These are phyloP conservation scores for Rhyacophila evoluta DNA, from an alignment of 2,888 invertebrate species.

Conservation along the genomic window DNA sequence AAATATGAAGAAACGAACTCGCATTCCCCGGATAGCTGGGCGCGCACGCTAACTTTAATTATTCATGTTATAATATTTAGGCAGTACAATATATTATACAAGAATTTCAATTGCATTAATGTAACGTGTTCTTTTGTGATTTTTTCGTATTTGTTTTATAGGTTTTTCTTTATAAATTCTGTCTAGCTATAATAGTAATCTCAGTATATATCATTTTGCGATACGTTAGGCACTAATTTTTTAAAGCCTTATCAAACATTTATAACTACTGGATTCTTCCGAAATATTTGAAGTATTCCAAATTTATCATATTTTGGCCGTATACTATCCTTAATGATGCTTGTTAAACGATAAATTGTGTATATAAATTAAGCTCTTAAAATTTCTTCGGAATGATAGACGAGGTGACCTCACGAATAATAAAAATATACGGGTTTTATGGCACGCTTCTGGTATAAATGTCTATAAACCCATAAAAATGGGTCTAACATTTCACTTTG, in stretches of 20 bases:
- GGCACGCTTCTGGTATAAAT: conserved; percentile 53
- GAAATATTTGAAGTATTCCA: conserved; percentile 1
- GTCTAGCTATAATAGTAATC: no score
- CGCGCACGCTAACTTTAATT: no score
- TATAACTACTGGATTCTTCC: background rate
- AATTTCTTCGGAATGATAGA: conserved; percentile 51
- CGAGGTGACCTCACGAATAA: conserved; percentile 50
- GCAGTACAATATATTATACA: no score
- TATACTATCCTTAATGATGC: background rate
- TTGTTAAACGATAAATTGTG: conserved; percentile 44
- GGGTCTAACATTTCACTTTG: conserved; percentile 45
- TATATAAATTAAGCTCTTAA: conserved; percentile 46
- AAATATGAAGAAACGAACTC: no score
- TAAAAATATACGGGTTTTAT: conserved; percentile 53
- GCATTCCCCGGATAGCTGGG: no score
- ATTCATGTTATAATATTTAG: no score
- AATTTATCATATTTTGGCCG: background rate
- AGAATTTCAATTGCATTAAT: no score
- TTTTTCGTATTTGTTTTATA: no score
- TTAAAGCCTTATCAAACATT: background rate
- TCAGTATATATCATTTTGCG: no score
- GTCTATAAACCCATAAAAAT: conserved; percentile 53
- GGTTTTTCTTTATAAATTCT: no score
- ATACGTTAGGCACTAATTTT: background rate
- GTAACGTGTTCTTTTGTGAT: no score